Base-by-base conservation (phyloP, 2,113 vertebrate genomes). In the Elgaria multicarinata region DNA sequence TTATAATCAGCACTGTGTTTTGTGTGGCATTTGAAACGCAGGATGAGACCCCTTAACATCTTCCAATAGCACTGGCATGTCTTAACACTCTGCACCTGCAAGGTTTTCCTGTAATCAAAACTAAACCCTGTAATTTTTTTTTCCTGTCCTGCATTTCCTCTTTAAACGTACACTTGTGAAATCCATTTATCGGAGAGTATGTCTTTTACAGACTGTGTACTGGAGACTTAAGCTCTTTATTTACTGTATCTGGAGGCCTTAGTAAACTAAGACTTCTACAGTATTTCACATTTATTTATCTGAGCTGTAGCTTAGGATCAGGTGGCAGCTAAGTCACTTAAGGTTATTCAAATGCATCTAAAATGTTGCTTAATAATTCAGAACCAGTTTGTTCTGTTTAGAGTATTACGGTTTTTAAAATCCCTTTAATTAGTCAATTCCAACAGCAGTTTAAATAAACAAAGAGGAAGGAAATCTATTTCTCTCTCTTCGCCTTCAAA, bases 321-420 rank as follows among this genome's bases (percentile, higher is more conserved):
- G 96, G 95, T 97, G 96, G 95, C 96, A 96, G 95, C 93, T 96
- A 94, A 97, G 97, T 97, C 96, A 97, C 94, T 97, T 97, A 96
- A 97, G 97, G 96, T 98, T 97, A 96, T 97, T 97, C 96, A 97
- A 87, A 96, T 96, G 96, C 96, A 97, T 95, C 95, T 93, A 96
- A 97, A 97, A 96, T 96, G 96, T 97, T 97, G 96, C 97, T 97
- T 97, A 97, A 97, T 97, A 97, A 97, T 97, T 97, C 97, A 97
- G 95, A 97, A 97, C 97, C 95, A 94, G 97, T 97, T 97, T 97
- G 97, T 94, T 97, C 93, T 97, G 94, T 97, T 97, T 97, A 96
- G 95, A 96, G 94, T 97, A 96, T 96, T 97, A 97, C 95, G 96
- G 95, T 96, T 97, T 96, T 96, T 96, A 92, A 97, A 97, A 96